A percentile compares a stretch with the other conserved stretches of the same genome.
These are phyloP conservation scores for Pocillopora verrucosa DNA, from an alignment of 64 coral and sea anemone species.

Conservation along the genomic window DNA sequence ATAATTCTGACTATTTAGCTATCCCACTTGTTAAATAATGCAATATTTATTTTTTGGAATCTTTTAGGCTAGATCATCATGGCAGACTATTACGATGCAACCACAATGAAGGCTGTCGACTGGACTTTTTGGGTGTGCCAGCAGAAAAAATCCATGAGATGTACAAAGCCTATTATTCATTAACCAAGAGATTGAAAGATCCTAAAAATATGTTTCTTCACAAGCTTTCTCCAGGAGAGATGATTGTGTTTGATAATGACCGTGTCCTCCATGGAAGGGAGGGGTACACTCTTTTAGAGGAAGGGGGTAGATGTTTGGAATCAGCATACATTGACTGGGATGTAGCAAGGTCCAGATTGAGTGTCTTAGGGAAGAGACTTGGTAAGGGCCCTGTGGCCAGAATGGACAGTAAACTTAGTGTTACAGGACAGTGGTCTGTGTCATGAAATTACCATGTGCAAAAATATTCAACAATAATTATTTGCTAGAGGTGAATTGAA, in stretches of 20 bases:
- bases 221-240: constrained; percentile 74
- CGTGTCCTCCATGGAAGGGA: constrained; percentile 73
- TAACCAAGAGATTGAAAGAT: constrained; percentile 69
- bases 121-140: constrained; percentile 62
- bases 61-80: constrained; percentile 41
- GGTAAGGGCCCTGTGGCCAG: constrained; percentile 30
- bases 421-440: constrained; percentile 1
- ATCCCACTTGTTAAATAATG: no score
- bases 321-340: constrained; percentile 86
- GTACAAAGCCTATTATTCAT: constrained; percentile 70
- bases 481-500: no score
- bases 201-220: constrained; percentile 61
- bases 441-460: not conserved
- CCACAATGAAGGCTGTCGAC: constrained; percentile 72
- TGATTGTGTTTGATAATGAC: constrained; percentile 80
- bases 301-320: constrained; percentile 56
- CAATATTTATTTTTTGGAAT: not conserved
- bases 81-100: constrained; percentile 64
- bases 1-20: no score
- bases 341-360: constrained; percentile 70
- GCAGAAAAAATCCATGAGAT: constrained; percentile 53
- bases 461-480: not conserved
- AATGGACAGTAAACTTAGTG: constrained; percentile 5
- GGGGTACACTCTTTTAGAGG: constrained; percentile 47
- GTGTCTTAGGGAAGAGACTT: constrained; percentile 56